Evolutionary conservation across 2,888 invertebrate species (phyloP), one percentile per base, ranked within the genome.

Genomic region (Parascotia fuliginaria): DNA sequence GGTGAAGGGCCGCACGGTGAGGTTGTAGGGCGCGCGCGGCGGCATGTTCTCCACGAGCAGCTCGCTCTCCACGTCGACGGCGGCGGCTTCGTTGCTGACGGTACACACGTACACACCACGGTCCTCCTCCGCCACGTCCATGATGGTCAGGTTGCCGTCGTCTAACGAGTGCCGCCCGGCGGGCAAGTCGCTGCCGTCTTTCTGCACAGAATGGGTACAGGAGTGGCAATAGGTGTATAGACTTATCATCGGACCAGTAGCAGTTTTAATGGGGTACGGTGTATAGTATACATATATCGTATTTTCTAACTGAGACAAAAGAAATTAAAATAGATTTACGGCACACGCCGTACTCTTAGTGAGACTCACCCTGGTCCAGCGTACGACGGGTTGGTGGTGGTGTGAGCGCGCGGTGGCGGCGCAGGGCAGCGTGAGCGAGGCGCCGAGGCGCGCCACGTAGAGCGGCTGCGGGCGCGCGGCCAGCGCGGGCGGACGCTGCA

Each of bases 21-120:
- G 93, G 88, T 97, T 96, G 86, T 96, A 96, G 0, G 98, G 98
- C 11, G 98, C 97, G 73, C 97, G 95, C n/a, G 98, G 97, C 16
- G 97, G 96, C 41, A 96, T 95, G 80, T 96, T 97, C 89, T 97
- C 95, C 37, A 97, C 95, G 83, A 96, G 94, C 51, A 97, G 90
- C 89, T 97, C 97, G 0, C 96, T 94, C 87, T 96, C 96, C 0
- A 95, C 94, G 15, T 94, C 94, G 38, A 97, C 95, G n/a, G 96
- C 95, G 34, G 97, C 97, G 3, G 98, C 98, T 74, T 96, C 97
- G 89, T 98, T 98, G 66, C 95, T 95, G 1, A 97, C 96, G 39
- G 95, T 94, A 81, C 97, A 97, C 79, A 95, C 95, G 84, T 96
- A 97, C 72, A 96, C 93, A 37, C 98, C 98, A 70, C 97, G 95